A percentile compares a stretch with the other conserved stretches of the same genome.
These are phyloP conservation scores for Acronicta aceris DNA, from an alignment of 2,888 invertebrate genomes.

Conservation along the genomic window DNA sequence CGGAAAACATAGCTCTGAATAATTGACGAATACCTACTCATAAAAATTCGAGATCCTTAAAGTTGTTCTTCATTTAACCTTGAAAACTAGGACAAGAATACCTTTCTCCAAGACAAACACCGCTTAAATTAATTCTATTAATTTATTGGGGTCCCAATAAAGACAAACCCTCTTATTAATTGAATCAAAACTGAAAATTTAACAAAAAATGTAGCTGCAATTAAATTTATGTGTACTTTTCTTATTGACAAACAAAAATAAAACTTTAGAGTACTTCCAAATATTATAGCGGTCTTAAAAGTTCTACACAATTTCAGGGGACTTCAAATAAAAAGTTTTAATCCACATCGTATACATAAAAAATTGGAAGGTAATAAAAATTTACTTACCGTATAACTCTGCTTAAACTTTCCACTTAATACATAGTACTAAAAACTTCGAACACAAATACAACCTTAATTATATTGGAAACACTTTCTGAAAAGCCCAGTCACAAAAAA, in stretches of 20 bases:
- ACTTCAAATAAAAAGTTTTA: background rate
- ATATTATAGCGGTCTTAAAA: background rate
- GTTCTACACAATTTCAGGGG: background rate
- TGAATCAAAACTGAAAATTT: conserved; percentile 1
- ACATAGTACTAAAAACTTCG: conserved; percentile 18
- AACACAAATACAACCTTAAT: conserved; percentile 27
- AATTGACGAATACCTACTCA: too few relatives aligned
- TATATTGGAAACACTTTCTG: conserved; percentile 24
- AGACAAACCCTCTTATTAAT: background rate
- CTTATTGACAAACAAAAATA: background rate
- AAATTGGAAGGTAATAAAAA: background rate
- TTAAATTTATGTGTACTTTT: background rate
- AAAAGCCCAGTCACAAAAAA: conserved; percentile 30
- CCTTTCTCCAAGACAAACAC: conserved; percentile 4
- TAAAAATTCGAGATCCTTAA: too few relatives aligned
- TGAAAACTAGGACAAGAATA: background rate
- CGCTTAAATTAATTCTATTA: conserved; percentile 15
- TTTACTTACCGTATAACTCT: conserved; percentile 31
- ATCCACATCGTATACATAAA: background rate
- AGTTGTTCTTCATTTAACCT: background rate
- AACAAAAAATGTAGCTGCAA: background rate
- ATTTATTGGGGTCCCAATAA: background rate
- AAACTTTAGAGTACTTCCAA: background rate
- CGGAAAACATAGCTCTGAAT: too few relatives aligned
- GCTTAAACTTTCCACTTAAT: conserved; percentile 7